Conservation (phyloP, 1,140 invertebrate genomes). For the Hydropsyche tenuis region DNA sequence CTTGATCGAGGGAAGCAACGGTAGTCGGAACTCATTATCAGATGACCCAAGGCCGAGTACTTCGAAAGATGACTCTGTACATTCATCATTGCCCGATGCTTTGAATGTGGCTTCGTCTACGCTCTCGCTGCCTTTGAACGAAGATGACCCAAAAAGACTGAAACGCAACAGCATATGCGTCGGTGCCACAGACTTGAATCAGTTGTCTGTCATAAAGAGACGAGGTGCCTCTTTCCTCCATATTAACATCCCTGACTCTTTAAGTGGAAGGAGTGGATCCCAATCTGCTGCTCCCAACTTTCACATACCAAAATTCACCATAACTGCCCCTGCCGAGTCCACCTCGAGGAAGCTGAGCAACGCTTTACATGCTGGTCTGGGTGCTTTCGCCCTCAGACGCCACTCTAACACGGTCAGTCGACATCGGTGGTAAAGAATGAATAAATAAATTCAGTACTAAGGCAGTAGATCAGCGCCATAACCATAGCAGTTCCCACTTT, state of each 20-base stretch:
- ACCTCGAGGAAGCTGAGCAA: conserved; percentile 57
- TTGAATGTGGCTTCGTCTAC: conserved; percentile 1
- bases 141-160: conserved; percentile 42
- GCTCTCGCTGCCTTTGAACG: background rate
- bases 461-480: conserved; percentile 27
- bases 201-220: conserved; percentile 51
- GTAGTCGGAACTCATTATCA: conserved; percentile 29
- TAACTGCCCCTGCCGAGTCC: conserved; percentile 59
- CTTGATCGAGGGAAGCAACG: conserved; percentile 4
- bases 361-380: conserved; percentile 57
- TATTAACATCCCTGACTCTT: conserved; percentile 53
- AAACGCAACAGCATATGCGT: conserved; percentile 61
- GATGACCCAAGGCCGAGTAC: conserved; percentile 13
- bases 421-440: background rate
- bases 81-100: background rate
- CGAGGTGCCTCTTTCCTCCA: conserved; percentile 59
- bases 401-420: conserved; percentile 63
- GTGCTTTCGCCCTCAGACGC: conserved; percentile 60
- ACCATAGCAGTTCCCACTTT: conserved; percentile 1
- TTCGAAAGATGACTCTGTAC: background rate
- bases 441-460: conserved; percentile 8
- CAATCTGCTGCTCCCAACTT: conserved; percentile 57
- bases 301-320: conserved; percentile 60
- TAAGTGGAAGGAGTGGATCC: conserved; percentile 49
- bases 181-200: conserved; percentile 50